Conservation (phyloP, 2,113 vertebrate genomes). For the Melanocharis versteri region DNA sequence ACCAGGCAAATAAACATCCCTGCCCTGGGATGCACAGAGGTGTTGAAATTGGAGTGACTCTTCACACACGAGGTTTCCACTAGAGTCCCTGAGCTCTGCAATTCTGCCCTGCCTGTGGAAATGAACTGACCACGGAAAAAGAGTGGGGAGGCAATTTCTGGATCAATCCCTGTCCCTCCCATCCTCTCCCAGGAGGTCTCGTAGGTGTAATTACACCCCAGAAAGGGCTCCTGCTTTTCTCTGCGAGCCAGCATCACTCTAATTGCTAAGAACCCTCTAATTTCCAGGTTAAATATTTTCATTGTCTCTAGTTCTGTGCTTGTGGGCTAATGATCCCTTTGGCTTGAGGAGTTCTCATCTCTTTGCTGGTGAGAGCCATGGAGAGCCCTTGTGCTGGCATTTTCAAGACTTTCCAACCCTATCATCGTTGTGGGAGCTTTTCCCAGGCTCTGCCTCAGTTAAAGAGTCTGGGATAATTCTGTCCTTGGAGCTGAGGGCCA, state of each 20-base stretch:
- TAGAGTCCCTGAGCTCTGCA: neutral
- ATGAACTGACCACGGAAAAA: neutral
- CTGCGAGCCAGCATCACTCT: neutral
- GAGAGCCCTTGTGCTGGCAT: neutral
- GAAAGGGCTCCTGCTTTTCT: neutral
- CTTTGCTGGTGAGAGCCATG: neutral
- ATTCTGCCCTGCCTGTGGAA: neutral
- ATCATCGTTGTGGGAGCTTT: fast-evolving
- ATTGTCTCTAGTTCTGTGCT: neutral
- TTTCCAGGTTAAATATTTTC: constrained; percentile 28
- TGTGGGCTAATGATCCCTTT: neutral
- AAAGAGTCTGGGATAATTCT: neutral
- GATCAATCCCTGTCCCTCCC: neutral
- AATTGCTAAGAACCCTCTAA: neutral
- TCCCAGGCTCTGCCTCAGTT: neutral
- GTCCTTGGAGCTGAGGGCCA: neutral
- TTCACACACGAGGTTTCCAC: neutral
- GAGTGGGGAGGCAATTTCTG: neutral
- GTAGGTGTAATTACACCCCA: fast-evolving
- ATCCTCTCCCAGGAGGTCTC: neutral
- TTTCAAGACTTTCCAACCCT: neutral
- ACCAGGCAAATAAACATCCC: neutral
- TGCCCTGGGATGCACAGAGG: neutral
- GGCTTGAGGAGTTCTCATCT: neutral
- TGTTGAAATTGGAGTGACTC: neutral